Base-by-base conservation (phyloP, 2,888 invertebrate genomes). In the Allophyes oxyacanthae region DNA sequence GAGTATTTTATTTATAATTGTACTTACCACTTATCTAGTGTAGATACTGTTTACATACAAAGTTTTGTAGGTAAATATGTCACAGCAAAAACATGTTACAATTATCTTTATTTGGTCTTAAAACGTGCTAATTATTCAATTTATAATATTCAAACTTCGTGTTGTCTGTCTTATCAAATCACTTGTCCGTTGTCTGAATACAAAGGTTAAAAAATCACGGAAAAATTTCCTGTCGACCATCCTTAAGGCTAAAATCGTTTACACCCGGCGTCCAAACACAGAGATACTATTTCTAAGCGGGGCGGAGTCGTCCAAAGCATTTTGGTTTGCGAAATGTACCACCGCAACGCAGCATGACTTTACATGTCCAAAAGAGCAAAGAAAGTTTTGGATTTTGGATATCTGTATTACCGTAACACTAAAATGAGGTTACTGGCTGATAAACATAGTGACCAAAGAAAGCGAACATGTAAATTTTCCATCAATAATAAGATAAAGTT, bases 361-460 rank as follows among this genome's bases (percentile, higher is more conserved):
- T n/a, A n/a, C n/a, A n/a, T 20, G 4, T 20, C 20, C 20, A 20
- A 20, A 20, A 20, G 20, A 20, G 2, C 20, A 3, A 20, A 20
- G 20, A 3, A 20, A 20, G 2, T 20, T 20, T 20, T 20, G 20
- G 4, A 20, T 20, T 20, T 20, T 4, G 2, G 20, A 4, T 20
- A 20, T 20, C 20, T 20, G 2, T 20, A 4, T 65, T 72, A 56
- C 58, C 44, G 60, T 53, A 54, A 58, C 59, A 60, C 54, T 38
- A 49, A 73, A 83, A 68, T 65, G 72, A 67, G 84, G 82, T 63
- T 69, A 78, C 49, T 70, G 73, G 62, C 80, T 79, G 88, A 88
- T 89, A 87, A 80, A 54, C 46, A 42, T 79, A 62, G 78, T 71
- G 77, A 77, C 79, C 34, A 74, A 78, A 79, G 82, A 84, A 85